Base-by-base conservation (phyloP, 1,140 invertebrate species). In the Rhopalosiphum maidis region DNA sequence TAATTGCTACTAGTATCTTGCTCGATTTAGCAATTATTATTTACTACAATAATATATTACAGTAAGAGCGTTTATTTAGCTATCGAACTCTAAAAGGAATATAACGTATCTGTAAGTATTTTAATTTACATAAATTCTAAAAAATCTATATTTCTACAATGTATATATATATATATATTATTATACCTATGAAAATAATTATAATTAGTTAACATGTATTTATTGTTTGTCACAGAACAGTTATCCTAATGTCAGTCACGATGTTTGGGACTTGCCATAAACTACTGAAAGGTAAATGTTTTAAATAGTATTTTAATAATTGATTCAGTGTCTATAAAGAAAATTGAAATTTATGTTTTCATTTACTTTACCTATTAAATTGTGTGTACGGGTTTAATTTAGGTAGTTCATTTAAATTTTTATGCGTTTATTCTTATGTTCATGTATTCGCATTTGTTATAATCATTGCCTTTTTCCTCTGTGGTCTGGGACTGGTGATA, bases 221-320 rank as follows among this genome's bases (percentile, higher is more conserved):
- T 35, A 5, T 22, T 88, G 46, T 88, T 35, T 35, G 6, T 51
- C 21, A 5, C 86, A 35, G 48, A 88, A 43, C 7, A 43, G 23
- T 60, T n/a, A 8, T 23, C 0, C 4, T 68, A 25, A 92, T n/a
- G 22, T 85, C 91, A 30, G 68, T 85, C 51, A 82, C 43, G 25
- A 92, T 92, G 77, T 85, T 92, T 11, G n/a, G 77, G 37, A 54
- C 43, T 35, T 92, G 43, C 18, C 43, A 92, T n/a, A 92, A 37
- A 15, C 7, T 92, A 37, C 51, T 92, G 23, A 85, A 92, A 92
- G 91, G 91, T 85, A 92, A 92, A 48, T 92, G 7, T 11, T 1
- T 48, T 85, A 15, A 4, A 43, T 41, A 23, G 7, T 37, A 22
- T 83, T 37, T 41, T 37, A 41, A 9, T 83, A 37, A 8, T 41